These are phyloP conservation scores for Porphyrio hochstetteri DNA, from an alignment of 2,113 vertebrate species.

Conservation along the genomic window DNA sequence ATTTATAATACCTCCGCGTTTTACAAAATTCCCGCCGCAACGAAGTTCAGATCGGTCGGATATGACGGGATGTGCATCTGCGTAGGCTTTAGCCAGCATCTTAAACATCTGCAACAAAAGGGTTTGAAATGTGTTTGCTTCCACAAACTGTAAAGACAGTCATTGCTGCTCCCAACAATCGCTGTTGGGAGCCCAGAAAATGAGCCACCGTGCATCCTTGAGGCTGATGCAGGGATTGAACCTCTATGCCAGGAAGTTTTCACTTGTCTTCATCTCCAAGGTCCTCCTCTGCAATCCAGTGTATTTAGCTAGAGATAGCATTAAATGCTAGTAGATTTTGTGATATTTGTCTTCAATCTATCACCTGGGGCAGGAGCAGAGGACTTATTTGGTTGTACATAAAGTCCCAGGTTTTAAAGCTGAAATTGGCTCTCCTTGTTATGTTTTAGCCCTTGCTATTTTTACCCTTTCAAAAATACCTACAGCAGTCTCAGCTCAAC, in stretches of 20 bases:
- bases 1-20: slow-evolving; percentile 88
- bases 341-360: background rate
- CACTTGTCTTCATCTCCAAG: background rate
- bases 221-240: background rate
- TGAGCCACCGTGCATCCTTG: accelerated
- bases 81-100: slow-evolving; percentile 89
- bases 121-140: background rate
- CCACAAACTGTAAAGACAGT: background rate
- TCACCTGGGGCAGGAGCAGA: background rate
- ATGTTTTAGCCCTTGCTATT: background rate
- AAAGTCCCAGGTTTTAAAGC: background rate
- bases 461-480: background rate
- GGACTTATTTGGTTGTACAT: background rate
- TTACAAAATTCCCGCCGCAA: slow-evolving; percentile 91
- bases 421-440: background rate
- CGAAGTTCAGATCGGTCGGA: slow-evolving; percentile 85
- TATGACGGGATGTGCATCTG: slow-evolving; percentile 89
- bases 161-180: background rate
- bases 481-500: background rate
- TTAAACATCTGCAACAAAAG: slow-evolving; percentile 82
- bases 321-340: background rate
- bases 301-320: background rate
- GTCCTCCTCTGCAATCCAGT: background rate
- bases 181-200: background rate
- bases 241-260: background rate